Conservation (phyloP, 2,888 invertebrate genomes). For the Kryphioiulus occultus region DNA sequence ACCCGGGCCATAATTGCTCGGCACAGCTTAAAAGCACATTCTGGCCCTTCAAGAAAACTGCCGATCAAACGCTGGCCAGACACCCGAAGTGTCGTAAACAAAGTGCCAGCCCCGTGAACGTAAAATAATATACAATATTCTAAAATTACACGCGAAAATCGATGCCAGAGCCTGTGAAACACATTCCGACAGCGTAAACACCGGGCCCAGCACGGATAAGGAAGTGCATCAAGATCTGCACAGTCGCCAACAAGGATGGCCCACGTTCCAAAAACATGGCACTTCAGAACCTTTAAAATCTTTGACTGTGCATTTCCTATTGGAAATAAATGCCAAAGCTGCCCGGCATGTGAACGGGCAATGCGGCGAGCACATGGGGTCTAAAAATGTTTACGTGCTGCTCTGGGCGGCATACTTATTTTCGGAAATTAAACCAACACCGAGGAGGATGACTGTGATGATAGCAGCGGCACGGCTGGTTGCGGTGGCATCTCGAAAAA, state of each 20-base stretch:
- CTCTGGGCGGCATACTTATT: not conserved
- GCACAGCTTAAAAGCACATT: not conserved
- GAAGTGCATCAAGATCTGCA: not conserved
- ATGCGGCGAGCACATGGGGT: not conserved
- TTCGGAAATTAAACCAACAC: constrained; percentile 2
- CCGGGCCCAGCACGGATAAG: not conserved
- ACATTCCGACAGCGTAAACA: not conserved
- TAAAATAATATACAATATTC: constrained; percentile 31
- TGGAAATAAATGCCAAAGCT: not conserved
- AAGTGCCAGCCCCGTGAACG: not conserved
- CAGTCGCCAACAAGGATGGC: not conserved
- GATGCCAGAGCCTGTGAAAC: not conserved
- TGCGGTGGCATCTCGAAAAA: not conserved
- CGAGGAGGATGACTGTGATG: not conserved
- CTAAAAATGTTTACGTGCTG: not conserved
- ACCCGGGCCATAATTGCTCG: not conserved
- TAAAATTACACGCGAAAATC: constrained; percentile 9
- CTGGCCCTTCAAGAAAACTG: not conserved
- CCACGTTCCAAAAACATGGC: not conserved
- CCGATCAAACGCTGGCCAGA: constrained; percentile 24
- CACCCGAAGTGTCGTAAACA: not conserved
- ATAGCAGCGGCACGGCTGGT: not conserved
- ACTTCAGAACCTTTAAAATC: not conserved
- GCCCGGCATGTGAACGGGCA: not conserved
- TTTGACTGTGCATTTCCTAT: not conserved